Evolutionary conservation across 1,140 invertebrate species (phyloP).

Genomic region (Bombus confusus): DNA sequence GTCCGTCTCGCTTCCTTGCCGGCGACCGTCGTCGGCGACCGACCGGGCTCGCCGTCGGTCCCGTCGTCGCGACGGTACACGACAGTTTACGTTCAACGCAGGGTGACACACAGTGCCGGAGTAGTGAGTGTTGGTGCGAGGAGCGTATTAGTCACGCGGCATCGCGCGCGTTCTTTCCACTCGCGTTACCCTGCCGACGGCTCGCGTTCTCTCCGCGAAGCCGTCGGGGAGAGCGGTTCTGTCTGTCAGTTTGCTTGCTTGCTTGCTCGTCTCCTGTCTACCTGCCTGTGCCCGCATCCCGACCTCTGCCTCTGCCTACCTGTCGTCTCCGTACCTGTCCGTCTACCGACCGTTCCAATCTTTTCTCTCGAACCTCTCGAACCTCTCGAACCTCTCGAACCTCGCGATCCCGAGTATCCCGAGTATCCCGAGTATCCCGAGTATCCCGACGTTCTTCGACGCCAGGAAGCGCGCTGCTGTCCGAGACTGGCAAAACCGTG

Average conservation of each 20-base stretch:
- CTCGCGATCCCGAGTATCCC: neutral
- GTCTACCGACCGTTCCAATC: neutral
- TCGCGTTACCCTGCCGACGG: conserved; percentile 51
- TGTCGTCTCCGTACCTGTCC: neutral
- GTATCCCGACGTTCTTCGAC: neutral
- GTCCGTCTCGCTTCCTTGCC: neutral
- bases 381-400: too few relatives aligned
- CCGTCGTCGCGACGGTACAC: conserved; percentile 53
- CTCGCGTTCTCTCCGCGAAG: neutral
- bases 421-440: too few relatives aligned
- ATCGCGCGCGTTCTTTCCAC: neutral
- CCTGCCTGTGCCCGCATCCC: neutral
- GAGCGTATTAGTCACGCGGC: neutral
- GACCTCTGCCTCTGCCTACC: neutral
- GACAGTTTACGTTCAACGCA: neutral
- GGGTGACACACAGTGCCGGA: conserved; percentile 3
- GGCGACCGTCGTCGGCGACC: conserved; percentile 39
- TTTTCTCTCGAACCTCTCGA: neutral
- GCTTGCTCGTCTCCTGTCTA: neutral
- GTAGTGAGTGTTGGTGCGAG: conserved; percentile 18
- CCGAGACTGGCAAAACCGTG: too few relatives aligned
- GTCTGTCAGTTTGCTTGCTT: neutral
- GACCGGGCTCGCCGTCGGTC: conserved; percentile 42
- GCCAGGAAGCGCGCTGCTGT: too few relatives aligned
- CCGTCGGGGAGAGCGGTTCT: conserved; percentile 6